Conservation (phyloP, 2,888 invertebrate species). For the Celastrina argiolus region DNA sequence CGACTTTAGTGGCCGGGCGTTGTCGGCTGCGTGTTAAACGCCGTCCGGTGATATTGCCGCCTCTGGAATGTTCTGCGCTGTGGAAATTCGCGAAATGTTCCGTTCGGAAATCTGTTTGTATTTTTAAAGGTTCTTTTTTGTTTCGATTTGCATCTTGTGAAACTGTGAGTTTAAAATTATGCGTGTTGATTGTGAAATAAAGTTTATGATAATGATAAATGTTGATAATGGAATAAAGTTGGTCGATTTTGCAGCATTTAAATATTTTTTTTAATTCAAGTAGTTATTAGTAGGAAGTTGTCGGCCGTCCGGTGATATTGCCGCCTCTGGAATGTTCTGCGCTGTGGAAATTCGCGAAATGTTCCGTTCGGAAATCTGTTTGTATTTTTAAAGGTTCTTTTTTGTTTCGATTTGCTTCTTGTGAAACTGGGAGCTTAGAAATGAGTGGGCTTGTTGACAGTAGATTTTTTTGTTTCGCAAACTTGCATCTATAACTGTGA, state of each 20-base stretch:
- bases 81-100: slow-evolving; percentile 35
- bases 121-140: background rate
- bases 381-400: background rate
- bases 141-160: background rate
- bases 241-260: too few species aligned
- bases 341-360: slow-evolving; percentile 37
- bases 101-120: slow-evolving; percentile 17
- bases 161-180: background rate
- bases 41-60: slow-evolving; percentile 44
- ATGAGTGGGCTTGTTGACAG: too few species aligned
- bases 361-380: slow-evolving; percentile 16
- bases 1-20: slow-evolving; percentile 51
- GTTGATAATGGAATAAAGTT: too few species aligned
- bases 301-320: slow-evolving; percentile 45
- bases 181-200: too few species aligned
- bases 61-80: slow-evolving; percentile 37
- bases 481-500: too few species aligned
- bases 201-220: too few species aligned
- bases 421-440: too few species aligned
- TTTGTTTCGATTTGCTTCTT: background rate
- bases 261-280: too few species aligned
- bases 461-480: too few species aligned
- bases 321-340: slow-evolving; percentile 36
- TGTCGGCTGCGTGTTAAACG: slow-evolving; percentile 44
- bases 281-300: too few species aligned